Conservation (phyloP, 2,888 invertebrate genomes). For the Baccha elongata region DNA sequence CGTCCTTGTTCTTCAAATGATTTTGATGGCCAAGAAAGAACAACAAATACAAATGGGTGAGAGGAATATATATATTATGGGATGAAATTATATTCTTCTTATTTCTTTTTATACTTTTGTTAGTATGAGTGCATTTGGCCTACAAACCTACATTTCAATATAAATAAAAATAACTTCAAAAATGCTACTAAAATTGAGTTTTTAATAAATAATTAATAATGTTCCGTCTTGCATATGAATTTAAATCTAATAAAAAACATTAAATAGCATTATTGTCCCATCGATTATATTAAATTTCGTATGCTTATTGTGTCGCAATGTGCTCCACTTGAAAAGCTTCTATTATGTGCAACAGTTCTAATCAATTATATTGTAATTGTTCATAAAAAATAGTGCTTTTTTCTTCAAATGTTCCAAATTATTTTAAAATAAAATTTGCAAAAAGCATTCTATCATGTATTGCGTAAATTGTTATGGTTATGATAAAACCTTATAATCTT, state of each 20-base stretch:
- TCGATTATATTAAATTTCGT: no score
- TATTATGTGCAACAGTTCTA: slow-evolving; percentile 53
- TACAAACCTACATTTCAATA: slow-evolving; percentile 68
- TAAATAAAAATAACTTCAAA: slow-evolving; percentile 47
- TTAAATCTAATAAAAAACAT: no score
- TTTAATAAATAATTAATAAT: slow-evolving; percentile 2
- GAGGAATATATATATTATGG: no score
- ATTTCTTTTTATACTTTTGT: slow-evolving; percentile 67
- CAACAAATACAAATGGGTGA: slow-evolving; percentile 77
- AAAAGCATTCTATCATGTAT: no score
- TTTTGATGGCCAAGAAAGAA: slow-evolving; percentile 82
- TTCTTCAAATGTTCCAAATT: no score
- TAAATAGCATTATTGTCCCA: no score
- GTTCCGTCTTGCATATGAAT: no score
- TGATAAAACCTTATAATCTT: no score
- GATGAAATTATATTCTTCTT: slow-evolving; percentile 71
- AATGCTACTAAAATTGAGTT: slow-evolving; percentile 46
- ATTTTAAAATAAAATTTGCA: no score
- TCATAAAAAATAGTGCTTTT: no score
- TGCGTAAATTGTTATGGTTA: no score
- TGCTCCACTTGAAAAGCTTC: slow-evolving; percentile 56
- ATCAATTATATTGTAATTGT: not conserved
- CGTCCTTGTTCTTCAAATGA: slow-evolving; percentile 82
- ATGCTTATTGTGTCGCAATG: slow-evolving; percentile 45
- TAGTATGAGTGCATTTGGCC: slow-evolving; percentile 73